phyloP scores from a whole-genome alignment of 2,113 vertebrate species.

The Pterocles orientalis region DNA sequence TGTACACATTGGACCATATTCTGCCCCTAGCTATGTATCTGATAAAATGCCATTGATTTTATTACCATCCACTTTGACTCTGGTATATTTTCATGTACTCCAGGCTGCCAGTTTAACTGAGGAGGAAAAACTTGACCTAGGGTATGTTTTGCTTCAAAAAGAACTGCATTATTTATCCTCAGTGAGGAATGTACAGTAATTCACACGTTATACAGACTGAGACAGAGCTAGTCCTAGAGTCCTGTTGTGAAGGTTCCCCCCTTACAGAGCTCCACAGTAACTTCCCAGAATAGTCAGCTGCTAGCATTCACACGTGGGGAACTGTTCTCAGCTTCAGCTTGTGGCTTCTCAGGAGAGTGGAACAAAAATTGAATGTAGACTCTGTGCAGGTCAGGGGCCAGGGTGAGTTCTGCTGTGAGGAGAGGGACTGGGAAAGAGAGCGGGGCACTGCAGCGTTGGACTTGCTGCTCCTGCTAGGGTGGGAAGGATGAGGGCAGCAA shows the following conservation, averaged over 20 bases:
- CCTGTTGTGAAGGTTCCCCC: not conserved
- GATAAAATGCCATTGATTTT: slow-evolving; percentile 50
- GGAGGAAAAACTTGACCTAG: not conserved
- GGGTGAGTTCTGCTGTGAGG: not conserved
- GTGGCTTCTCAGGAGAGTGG: not conserved
- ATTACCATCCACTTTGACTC: slow-evolving; percentile 14
- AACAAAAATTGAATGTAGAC: not conserved
- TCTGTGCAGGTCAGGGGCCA: not conserved
- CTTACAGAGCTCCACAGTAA: not conserved
- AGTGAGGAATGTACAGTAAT: not conserved
- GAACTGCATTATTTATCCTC: slow-evolving; percentile 64
- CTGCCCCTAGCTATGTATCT: slow-evolving; percentile 17
- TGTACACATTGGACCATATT: not conserved
- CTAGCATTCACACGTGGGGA: rapidly evolving
- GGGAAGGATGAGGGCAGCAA: not conserved
- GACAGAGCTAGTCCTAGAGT: not conserved
- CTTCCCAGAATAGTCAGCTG: not conserved
- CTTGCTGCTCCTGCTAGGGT: rapidly evolving
- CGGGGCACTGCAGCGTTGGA: not conserved
- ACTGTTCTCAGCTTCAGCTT: not conserved
- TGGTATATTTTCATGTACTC: slow-evolving; percentile 19
- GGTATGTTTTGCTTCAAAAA: slow-evolving; percentile 42
- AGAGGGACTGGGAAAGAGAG: not conserved
- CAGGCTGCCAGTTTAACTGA: not conserved
- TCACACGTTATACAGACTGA: rapidly evolving